These are phyloP conservation scores for Chelmon rostratus DNA, from an alignment of 2,797 vertebrate genomes.

Conservation along the genomic window DNA sequence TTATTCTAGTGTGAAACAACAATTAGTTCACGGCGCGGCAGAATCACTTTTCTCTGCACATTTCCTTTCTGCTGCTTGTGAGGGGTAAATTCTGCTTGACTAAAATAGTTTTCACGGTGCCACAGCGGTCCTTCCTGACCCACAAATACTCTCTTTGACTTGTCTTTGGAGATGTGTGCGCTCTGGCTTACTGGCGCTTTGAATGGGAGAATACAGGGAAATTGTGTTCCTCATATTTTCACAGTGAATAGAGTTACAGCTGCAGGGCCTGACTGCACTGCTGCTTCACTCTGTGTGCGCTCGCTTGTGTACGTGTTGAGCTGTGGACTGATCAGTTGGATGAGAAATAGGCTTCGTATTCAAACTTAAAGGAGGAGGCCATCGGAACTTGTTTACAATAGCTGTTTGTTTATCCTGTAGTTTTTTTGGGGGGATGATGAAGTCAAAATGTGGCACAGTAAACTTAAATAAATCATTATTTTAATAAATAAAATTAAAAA, in stretches of 20 bases:
- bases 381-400: background rate
- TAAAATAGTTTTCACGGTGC: conserved; percentile 40
- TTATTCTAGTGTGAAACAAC: conserved; percentile 42
- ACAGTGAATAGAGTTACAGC: conserved; percentile 67
- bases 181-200: conserved; percentile 43
- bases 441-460: background rate
- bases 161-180: conserved; percentile 30
- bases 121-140: conserved; percentile 15
- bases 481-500: no score
- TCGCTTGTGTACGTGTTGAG: conserved; percentile 23
- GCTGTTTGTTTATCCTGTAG: background rate
- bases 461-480: background rate
- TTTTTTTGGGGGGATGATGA: no score
- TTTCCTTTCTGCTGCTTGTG: background rate
- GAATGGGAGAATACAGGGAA: conserved; percentile 51
- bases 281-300: conserved; percentile 50
- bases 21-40: conserved; percentile 18
- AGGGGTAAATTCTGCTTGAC: conserved; percentile 18
- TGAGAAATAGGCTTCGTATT: conserved; percentile 32
- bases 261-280: conserved; percentile 60
- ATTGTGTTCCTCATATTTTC: conserved; percentile 61
- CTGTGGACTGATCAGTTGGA: conserved; percentile 46
- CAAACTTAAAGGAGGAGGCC: conserved; percentile 2
- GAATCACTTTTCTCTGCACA: conserved; percentile 24
- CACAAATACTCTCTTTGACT: conserved; percentile 33